Percentiles rank a stretch among this genome's conserved stretches.
phyloP scores from a whole-genome alignment of 2,797 vertebrate species.

The Clamator glandarius region DNA sequence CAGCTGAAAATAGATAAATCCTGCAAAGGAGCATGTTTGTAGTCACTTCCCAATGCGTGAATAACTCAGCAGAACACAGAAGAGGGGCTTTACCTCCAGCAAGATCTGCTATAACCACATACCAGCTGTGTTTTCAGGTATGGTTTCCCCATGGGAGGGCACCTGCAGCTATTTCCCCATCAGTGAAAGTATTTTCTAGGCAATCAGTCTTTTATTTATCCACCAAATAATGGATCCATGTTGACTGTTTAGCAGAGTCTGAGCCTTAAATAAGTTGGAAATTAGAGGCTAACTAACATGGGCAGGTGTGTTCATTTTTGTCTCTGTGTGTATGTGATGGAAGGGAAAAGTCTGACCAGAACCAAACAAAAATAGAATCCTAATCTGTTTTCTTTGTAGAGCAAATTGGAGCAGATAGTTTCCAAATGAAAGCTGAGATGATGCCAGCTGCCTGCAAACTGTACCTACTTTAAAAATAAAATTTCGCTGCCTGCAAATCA shows the following conservation, averaged over 20 bases:
- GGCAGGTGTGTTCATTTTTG: neutral
- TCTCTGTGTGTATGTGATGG: neutral
- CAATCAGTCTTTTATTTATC: constrained; percentile 36
- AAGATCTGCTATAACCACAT: neutral
- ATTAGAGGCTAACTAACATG: neutral
- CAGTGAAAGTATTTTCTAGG: constrained; percentile 21
- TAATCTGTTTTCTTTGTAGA: constrained; percentile 33
- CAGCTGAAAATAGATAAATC: neutral
- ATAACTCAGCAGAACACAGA: neutral
- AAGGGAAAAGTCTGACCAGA: neutral
- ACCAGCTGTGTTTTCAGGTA: constrained; percentile 43
- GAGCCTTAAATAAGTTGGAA: neutral
- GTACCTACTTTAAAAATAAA: constrained; percentile 54
- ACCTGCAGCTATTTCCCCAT: constrained; percentile 14
- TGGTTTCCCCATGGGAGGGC: neutral
- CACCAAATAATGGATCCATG: neutral
- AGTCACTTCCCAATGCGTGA: neutral
- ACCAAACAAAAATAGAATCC: constrained; percentile 32
- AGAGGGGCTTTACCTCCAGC: neutral
- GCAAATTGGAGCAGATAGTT: constrained; percentile 45
- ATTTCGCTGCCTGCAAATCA: neutral
- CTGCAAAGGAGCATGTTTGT: neutral
- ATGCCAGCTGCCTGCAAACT: constrained; percentile 47
- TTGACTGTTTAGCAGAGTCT: constrained; percentile 5
- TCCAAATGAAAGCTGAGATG: constrained; percentile 57